Conservation (phyloP, 2,888 invertebrate genomes). For the Scaptodrosophila latifasciaeformis region DNA sequence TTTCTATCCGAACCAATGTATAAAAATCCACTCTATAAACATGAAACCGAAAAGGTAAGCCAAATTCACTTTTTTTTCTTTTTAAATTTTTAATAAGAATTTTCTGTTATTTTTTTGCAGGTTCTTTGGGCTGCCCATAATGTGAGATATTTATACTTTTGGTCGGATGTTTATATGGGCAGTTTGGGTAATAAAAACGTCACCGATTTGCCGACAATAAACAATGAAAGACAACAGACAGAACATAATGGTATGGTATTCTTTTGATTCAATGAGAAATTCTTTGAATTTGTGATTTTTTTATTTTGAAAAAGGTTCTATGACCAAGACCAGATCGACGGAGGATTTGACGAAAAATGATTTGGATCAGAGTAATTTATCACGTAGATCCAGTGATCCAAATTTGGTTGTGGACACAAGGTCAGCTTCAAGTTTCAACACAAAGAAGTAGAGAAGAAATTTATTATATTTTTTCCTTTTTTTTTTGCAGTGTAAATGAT, state of each 20-base stretch:
- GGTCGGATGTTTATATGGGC: conserved; percentile 90
- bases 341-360: conserved; percentile 86
- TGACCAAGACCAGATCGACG: conserved; percentile 90
- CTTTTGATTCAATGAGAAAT: conserved; percentile 1
- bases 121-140: conserved; percentile 91
- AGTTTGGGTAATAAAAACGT: conserved; percentile 75
- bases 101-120: conserved; percentile 74
- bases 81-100: neutral
- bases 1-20: conserved; percentile 87
- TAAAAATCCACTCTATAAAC: conserved; percentile 88
- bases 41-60: conserved; percentile 73
- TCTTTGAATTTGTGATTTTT: no score
- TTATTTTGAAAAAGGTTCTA: conserved; percentile 75
- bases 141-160: conserved; percentile 87
- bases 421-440: no score
- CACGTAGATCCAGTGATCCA: conserved; percentile 89
- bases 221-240: conserved; percentile 61
- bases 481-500: conserved; percentile 60
- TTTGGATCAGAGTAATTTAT: conserved; percentile 76
- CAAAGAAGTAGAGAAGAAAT: neutral
- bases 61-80: neutral
- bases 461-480: neutral
- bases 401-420: conserved; percentile 84
- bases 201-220: conserved; percentile 72
- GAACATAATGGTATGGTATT: conserved; percentile 58